Conservation (phyloP, 1,140 invertebrate genomes). For the Agraylea sexmaculata region DNA sequence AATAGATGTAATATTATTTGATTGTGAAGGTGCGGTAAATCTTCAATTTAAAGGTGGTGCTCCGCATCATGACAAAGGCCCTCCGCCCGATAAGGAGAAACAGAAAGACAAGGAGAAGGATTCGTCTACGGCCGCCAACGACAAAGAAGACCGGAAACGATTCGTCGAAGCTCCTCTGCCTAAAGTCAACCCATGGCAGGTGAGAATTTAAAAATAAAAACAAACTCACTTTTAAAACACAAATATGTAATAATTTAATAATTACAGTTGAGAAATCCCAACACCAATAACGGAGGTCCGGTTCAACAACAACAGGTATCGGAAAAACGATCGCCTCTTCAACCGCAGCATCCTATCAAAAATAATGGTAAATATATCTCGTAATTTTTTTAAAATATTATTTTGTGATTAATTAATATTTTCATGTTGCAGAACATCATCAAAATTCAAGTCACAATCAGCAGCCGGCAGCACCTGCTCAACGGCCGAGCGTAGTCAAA, state of each 20-base stretch:
- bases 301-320: not conserved
- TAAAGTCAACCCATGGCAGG: conserved; percentile 49
- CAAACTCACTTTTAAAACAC: not conserved
- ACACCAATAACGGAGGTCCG: conserved; percentile 3
- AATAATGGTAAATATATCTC: conserved; percentile 12
- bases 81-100: conserved; percentile 24
- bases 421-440: conserved; percentile 11
- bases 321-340: conserved; percentile 10
- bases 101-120: conserved; percentile 15
- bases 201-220: no score
- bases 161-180: conserved; percentile 48
- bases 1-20: no score
- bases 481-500: conserved; percentile 38
- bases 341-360: conserved; percentile 17
- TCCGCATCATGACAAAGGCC: not conserved
- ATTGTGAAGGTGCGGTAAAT: not conserved
- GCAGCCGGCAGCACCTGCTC: conserved; percentile 16
- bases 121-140: conserved; percentile 23
- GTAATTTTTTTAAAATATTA: not conserved
- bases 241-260: not conserved
- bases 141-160: conserved; percentile 34
- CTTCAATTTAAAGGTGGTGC: not conserved
- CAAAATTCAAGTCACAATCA: conserved; percentile 21
- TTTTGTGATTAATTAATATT: not conserved
- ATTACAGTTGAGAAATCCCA: conserved; percentile 16